Percentiles rank a stretch among this genome's conserved stretches.
phyloP scores from a whole-genome alignment of 2,113 vertebrate genomes.

The Bombycilla garrulus region DNA sequence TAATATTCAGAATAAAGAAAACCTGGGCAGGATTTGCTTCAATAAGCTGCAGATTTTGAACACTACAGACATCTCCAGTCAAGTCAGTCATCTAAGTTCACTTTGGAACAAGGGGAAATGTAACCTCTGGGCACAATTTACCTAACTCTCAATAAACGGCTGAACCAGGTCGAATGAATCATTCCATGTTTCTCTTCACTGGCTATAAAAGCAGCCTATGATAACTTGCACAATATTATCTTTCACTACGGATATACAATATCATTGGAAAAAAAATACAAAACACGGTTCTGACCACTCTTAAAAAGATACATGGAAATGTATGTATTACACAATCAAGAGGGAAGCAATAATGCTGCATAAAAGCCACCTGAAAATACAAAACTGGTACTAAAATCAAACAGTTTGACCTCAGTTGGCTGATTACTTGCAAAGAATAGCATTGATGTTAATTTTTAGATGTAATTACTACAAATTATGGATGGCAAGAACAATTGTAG shows the following conservation, averaged over 20 bases:
- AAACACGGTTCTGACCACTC: background rate
- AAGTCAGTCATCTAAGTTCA: background rate
- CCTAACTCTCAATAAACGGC: background rate
- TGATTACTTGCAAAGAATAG: background rate
- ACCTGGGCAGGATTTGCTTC: background rate
- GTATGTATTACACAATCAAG: background rate
- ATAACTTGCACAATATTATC: background rate
- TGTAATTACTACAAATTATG: background rate
- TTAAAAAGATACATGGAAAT: background rate
- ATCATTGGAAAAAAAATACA: rapidly evolving
- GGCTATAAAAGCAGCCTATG: background rate
- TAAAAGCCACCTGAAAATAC: background rate
- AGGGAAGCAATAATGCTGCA: background rate
- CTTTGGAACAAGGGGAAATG: background rate
- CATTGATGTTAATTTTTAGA: background rate
- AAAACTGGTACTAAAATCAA: background rate
- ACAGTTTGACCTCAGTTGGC: background rate
- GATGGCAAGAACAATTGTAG: background rate
- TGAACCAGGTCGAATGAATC: background rate
- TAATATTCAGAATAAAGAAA: background rate
- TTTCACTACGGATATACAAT: background rate
- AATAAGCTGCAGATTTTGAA: background rate
- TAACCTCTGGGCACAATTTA: background rate
- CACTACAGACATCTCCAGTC: background rate
- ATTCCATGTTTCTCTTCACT: background rate